Evolutionary conservation across 2,113 vertebrate species (phyloP).

Genomic region (Phoxinus phoxinus): DNA sequence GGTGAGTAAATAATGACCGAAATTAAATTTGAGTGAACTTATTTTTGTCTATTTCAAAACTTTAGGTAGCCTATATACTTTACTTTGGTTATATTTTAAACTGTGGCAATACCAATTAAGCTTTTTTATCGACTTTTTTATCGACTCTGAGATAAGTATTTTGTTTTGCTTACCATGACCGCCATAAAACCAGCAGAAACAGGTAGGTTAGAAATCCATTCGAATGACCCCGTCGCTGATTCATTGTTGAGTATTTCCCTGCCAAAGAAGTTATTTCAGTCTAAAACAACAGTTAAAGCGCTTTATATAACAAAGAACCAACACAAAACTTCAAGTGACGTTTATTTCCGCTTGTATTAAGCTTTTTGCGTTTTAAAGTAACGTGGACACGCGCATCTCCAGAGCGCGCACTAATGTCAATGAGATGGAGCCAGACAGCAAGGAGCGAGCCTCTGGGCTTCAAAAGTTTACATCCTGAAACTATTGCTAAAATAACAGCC

Average conservation of each 20-base stretch:
- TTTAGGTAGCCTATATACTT: not conserved
- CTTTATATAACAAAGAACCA: not conserved
- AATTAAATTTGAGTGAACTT: accelerated
- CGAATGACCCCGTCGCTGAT: slow-evolving; percentile 47
- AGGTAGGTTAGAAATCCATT: slow-evolving; percentile 47
- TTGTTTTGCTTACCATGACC: slow-evolving; percentile 61
- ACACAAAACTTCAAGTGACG: not conserved
- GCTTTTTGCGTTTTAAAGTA: not conserved
- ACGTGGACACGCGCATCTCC: not conserved
- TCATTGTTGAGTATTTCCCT: slow-evolving; percentile 58
- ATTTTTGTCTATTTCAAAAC: not conserved
- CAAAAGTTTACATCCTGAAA: not conserved
- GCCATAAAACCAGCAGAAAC: slow-evolving; percentile 57
- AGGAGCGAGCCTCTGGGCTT: not conserved
- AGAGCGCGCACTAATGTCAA: not conserved
- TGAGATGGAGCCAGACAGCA: not conserved
- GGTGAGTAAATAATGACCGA: not conserved
- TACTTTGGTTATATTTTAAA: not conserved
- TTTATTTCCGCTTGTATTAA: not conserved
- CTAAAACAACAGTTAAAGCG: not conserved
- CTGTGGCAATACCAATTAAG: not conserved
- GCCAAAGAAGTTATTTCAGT: slow-evolving; percentile 24
- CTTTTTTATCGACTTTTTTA: not conserved
- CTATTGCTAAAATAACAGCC: not conserved
- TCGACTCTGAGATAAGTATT: no score